These are phyloP conservation scores for Gymnoscopelus microlampas DNA, from an alignment of 2,797 vertebrate genomes.

Conservation along the genomic window DNA sequence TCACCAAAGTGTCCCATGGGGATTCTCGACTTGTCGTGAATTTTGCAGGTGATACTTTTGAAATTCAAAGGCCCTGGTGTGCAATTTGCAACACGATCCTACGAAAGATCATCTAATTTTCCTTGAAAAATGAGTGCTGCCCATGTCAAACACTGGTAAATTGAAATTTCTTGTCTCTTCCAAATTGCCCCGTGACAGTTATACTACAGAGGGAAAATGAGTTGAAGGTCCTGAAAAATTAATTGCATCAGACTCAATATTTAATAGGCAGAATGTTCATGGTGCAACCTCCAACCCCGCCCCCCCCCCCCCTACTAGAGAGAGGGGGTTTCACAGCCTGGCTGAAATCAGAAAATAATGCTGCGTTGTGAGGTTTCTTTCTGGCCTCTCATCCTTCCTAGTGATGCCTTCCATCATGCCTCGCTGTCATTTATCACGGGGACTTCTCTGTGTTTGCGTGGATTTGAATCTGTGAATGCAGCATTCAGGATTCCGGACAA, in stretches of 20 bases:
- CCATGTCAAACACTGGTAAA: constrained; percentile 34
- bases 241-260: constrained; percentile 54
- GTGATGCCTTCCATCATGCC: constrained; percentile 20
- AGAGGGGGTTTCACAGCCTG: constrained; percentile 15
- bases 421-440: constrained; percentile 24
- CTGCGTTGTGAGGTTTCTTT: constrained; percentile 17
- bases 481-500: constrained; percentile 43
- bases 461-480: constrained; percentile 47
- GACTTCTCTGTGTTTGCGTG: constrained; percentile 31
- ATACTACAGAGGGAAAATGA: constrained; percentile 19
- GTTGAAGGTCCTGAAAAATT: constrained; percentile 50
- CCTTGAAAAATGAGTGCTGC: constrained; percentile 21
- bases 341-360: constrained; percentile 21
- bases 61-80: constrained; percentile 16
- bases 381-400: constrained; percentile 8
- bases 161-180: constrained; percentile 44
- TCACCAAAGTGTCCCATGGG: neutral
- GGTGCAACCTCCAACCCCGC: constrained; percentile 3
- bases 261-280: constrained; percentile 53
- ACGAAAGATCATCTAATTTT: constrained; percentile 13
- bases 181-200: constrained; percentile 20
- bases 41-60: constrained; percentile 28
- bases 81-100: neutral
- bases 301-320: constrained; percentile 9
- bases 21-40: constrained; percentile 5